Conservation (phyloP, 2,888 invertebrate genomes). For the Aphrophora alni region DNA sequence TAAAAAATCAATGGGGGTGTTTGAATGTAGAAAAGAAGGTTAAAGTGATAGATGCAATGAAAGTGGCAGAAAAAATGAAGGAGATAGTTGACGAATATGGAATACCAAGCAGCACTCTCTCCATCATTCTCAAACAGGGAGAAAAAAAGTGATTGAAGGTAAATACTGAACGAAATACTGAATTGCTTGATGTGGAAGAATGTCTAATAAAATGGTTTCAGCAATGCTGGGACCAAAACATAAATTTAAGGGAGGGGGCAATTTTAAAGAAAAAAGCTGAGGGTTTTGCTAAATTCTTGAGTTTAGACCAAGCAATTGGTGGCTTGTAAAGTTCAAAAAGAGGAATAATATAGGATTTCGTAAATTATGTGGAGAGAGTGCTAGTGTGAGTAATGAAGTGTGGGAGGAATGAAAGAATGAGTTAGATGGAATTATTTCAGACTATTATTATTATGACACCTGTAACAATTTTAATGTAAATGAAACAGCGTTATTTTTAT, state of each 20-base stretch:
- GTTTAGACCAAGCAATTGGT: not conserved
- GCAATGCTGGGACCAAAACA: not conserved
- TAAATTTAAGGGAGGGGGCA: not conserved
- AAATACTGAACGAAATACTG: not conserved
- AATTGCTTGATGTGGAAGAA: not conserved
- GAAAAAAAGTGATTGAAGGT: constrained; percentile 15
- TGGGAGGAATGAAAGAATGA: no score
- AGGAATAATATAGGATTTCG: not conserved
- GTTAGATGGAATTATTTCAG: no score
- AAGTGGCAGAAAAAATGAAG: not conserved
- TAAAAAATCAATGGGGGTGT: no score
- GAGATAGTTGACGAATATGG: not conserved
- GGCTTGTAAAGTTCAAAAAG: not conserved
- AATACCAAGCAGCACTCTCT: not conserved
- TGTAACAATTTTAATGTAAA: not conserved
- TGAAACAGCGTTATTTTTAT: not conserved
- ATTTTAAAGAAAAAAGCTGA: not conserved
- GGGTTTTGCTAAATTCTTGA: not conserved
- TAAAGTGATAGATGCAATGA: not conserved
- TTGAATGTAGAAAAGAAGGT: not conserved
- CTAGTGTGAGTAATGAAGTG: no score
- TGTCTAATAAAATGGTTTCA: not conserved
- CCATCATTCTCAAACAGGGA: not conserved
- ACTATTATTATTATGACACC: no score
- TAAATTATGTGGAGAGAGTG: no score